Evolutionary conservation across 2,888 invertebrate species (phyloP).

Genomic region (Tenthredo livida): DNA sequence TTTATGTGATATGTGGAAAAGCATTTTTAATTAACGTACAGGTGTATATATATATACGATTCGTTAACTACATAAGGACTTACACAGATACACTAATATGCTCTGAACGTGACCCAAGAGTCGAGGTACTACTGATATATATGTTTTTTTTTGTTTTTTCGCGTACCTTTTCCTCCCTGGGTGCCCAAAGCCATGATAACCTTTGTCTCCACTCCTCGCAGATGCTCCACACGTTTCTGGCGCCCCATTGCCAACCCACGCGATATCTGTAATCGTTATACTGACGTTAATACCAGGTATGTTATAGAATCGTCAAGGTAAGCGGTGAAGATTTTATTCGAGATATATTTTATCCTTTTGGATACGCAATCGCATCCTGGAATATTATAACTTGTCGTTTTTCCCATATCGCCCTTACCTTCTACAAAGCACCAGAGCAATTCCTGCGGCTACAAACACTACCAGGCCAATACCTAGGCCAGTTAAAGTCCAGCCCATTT

Average conservation of each 20-base stretch:
- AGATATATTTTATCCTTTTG: not conserved
- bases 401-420: slow-evolving; percentile 63
- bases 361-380: no score
- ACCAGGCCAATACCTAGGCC: slow-evolving; percentile 69
- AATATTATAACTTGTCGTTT: not conserved
- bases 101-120: not conserved
- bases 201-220: slow-evolving; percentile 76
- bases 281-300: not conserved
- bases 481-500: slow-evolving; percentile 73
- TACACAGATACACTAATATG: not conserved
- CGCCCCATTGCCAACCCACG: slow-evolving; percentile 72
- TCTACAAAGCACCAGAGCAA: slow-evolving; percentile 68
- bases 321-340: not conserved
- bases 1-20: not conserved
- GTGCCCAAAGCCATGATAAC: slow-evolving; percentile 75
- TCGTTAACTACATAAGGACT: not conserved
- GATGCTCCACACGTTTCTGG: slow-evolving; percentile 73
- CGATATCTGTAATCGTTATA: slow-evolving; percentile 65
- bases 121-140: not conserved
- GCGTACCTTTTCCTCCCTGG: slow-evolving; percentile 74
- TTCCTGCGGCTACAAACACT: slow-evolving; percentile 69
- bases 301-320: not conserved
- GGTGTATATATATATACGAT: not conserved
- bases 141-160: no score
- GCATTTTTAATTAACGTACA: slow-evolving; percentile 25